phyloP scores from a whole-genome alignment of 1,140 invertebrate species.

The Phortica variegata region DNA sequence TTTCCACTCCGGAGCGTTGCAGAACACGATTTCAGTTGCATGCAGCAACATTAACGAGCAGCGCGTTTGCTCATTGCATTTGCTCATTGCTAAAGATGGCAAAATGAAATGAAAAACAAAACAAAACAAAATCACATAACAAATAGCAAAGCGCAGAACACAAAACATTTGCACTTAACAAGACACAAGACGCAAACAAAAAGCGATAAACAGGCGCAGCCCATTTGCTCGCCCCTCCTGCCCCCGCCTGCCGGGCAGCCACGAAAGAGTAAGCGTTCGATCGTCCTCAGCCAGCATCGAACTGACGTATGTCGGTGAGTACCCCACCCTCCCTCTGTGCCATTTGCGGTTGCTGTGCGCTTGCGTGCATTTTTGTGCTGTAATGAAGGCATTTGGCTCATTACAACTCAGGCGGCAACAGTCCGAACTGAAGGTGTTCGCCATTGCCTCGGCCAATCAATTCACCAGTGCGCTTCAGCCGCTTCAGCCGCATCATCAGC shows the following conservation, averaged over 20 bases:
- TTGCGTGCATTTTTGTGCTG: slow-evolving; percentile 43
- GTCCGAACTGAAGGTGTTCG: slow-evolving; percentile 24
- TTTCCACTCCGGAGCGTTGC: too few species aligned
- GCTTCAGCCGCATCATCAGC: slow-evolving; percentile 12
- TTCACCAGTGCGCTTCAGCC: slow-evolving; percentile 24
- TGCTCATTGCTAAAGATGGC: slow-evolving; percentile 13
- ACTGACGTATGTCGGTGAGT: too few species aligned
- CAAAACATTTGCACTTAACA: slow-evolving; percentile 44
- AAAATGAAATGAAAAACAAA: slow-evolving; percentile 3
- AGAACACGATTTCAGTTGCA: too few species aligned
- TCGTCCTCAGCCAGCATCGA: too few species aligned
- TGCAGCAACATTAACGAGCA: too few species aligned
- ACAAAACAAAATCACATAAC: slow-evolving; percentile 13
- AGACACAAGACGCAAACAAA: slow-evolving; percentile 29
- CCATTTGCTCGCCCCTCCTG: too few species aligned
- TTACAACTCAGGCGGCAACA: slow-evolving; percentile 20
- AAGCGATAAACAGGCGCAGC: slow-evolving; percentile 34
- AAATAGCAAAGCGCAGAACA: slow-evolving; percentile 1
- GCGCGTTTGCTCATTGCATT: too few species aligned
- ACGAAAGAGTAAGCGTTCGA: too few species aligned
- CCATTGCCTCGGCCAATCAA: slow-evolving; percentile 49
- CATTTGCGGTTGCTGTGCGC: slow-evolving; percentile 27
- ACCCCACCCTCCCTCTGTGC: slow-evolving; percentile 6
- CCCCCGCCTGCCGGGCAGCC: too few species aligned
- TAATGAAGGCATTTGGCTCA: slow-evolving; percentile 49